Evolutionary conservation across 2,888 invertebrate genomes (phyloP).

Genomic region (Dioctria rufipes): DNA sequence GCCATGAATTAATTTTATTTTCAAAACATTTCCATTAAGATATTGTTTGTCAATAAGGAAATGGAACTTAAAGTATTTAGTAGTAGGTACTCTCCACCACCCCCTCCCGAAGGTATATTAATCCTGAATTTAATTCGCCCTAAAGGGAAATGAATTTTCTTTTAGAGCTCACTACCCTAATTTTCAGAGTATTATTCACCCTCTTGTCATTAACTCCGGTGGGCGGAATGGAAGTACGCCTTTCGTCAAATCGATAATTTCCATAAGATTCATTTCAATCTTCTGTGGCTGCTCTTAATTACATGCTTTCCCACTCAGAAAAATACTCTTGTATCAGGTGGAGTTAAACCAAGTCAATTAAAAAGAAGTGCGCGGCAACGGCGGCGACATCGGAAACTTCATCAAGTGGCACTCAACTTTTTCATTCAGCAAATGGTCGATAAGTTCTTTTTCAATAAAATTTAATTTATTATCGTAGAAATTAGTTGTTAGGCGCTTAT

Average conservation of each 20-base stretch:
- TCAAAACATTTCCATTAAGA: not conserved
- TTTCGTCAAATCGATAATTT: slow-evolving; percentile 10
- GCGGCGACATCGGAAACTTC: not conserved
- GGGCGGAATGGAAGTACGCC: not conserved
- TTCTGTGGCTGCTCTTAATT: not conserved
- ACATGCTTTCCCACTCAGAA: not conserved
- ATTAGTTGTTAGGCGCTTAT: not conserved
- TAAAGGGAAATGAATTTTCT: slow-evolving; percentile 4
- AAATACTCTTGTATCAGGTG: not conserved
- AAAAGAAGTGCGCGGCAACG: not conserved
- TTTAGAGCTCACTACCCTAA: not conserved
- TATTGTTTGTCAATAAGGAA: not conserved
- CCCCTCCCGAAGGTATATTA: not conserved
- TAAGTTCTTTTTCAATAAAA: slow-evolving; percentile 36
- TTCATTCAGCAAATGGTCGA: slow-evolving; percentile 34
- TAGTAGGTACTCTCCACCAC: not conserved
- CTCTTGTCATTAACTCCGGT: not conserved
- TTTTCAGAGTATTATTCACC: not conserved
- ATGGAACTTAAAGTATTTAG: slow-evolving; percentile 2
- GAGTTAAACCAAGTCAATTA: not conserved
- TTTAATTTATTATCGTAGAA: slow-evolving; percentile 25
- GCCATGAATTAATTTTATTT: not conserved
- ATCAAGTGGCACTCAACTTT: not conserved
- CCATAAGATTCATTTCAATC: not conserved
- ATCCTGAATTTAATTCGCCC: not conserved